A percentile compares a stretch with the other conserved stretches of the same genome.
phyloP scores from a whole-genome alignment of 1,140 invertebrate species.

The Drosophila yakuba region DNA sequence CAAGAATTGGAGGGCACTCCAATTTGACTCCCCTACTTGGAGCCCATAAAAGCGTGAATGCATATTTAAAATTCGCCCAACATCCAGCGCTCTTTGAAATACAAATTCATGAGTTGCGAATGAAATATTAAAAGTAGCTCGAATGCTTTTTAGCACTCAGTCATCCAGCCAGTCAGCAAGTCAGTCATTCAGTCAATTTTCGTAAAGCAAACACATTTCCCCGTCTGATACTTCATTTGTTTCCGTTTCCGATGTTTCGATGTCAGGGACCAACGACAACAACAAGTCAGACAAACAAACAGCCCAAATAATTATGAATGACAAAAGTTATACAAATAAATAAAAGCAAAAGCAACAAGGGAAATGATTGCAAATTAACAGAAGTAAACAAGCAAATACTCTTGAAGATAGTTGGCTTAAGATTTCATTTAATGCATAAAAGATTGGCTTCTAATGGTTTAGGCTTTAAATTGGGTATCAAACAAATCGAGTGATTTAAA shows the following conservation, averaged over 20 bases:
- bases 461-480: too few species aligned
- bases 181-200: constrained; percentile 53
- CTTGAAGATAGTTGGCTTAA: constrained; percentile 9
- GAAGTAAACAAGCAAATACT: constrained; percentile 32
- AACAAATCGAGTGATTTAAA: background rate
- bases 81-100: constrained; percentile 43
- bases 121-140: constrained; percentile 73
- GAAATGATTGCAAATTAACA: constrained; percentile 12
- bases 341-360: constrained; percentile 37
- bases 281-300: constrained; percentile 54
- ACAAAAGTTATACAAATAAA: constrained; percentile 80
- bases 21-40: background rate
- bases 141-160: constrained; percentile 52
- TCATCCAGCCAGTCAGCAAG: constrained; percentile 43
- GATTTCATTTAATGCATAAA: background rate
- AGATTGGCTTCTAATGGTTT: background rate
- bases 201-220: constrained; percentile 51
- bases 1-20: constrained; percentile 40
- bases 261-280: constrained; percentile 40
- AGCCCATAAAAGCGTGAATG: constrained; percentile 60
- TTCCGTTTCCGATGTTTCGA: constrained; percentile 72
- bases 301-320: constrained; percentile 81
- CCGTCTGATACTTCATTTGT: constrained; percentile 76
- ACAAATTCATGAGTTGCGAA: constrained; percentile 77
- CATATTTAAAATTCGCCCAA: constrained; percentile 64